Conservation (phyloP, 2,113 vertebrate genomes). For the Lipotes vexillifer region DNA sequence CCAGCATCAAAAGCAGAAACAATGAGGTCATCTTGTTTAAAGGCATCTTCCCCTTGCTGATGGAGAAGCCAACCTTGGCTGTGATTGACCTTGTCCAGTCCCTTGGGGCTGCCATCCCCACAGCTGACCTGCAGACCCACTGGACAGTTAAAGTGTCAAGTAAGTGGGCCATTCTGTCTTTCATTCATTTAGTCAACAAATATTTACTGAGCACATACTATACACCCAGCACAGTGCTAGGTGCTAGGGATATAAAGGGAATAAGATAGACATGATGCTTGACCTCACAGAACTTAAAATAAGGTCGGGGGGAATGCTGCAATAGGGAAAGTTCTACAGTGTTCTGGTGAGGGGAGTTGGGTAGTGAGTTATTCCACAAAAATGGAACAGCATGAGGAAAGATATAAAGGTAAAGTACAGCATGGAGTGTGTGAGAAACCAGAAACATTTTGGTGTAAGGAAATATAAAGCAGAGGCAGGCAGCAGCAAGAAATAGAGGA, state of each 20-base stretch:
- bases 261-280: not conserved
- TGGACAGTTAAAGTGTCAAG: constrained; percentile 43
- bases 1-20: constrained; percentile 76
- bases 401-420: not conserved
- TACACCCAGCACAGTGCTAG: not conserved
- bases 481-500: not conserved
- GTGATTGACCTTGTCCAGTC: constrained; percentile 85
- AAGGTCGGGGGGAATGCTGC: not conserved
- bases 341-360: not conserved
- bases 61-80: constrained; percentile 84
- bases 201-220: not conserved
- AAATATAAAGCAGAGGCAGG: not conserved
- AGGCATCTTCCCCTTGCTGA: constrained; percentile 81
- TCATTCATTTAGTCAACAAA: not conserved
- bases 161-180: not conserved
- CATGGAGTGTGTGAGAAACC: not conserved
- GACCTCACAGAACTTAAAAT: not conserved
- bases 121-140: constrained; percentile 85
- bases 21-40: constrained; percentile 84
- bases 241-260: not conserved
- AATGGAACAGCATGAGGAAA: not conserved
- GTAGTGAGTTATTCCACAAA: not conserved
- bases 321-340: not conserved
- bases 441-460: not conserved
- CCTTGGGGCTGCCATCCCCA: constrained; percentile 82